phyloP scores from a whole-genome alignment of 2,888 invertebrate species.

The Omphaloscelis lunosa region DNA sequence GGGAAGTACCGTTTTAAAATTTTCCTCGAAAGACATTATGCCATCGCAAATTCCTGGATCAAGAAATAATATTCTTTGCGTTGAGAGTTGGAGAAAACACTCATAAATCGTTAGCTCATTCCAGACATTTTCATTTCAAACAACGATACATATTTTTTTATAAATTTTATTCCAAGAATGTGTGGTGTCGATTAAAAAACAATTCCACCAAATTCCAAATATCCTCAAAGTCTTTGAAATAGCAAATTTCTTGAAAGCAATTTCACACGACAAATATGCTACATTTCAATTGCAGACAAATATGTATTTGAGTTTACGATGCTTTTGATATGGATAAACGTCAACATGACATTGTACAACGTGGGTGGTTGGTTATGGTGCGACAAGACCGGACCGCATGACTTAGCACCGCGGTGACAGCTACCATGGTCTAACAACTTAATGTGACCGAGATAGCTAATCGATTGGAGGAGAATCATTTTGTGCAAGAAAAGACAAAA shows the following conservation, averaged over 20 bases:
- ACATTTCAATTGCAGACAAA: slow-evolving; percentile 58
- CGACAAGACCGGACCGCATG: slow-evolving; percentile 74
- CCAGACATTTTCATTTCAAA: not conserved
- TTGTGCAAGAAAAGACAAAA: slow-evolving; percentile 33
- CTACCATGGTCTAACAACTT: slow-evolving; percentile 73
- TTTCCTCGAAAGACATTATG: slow-evolving; percentile 29
- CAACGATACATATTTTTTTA: not conserved
- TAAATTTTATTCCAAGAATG: slow-evolving; percentile 13
- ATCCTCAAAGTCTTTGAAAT: slow-evolving; percentile 3
- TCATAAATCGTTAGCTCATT: no score
- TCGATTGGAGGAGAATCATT: slow-evolving; percentile 48
- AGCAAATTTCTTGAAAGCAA: slow-evolving; percentile 13
- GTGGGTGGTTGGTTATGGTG: slow-evolving; percentile 78
- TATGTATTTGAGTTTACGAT: slow-evolving; percentile 59
- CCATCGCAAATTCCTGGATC: slow-evolving; percentile 24
- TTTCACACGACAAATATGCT: slow-evolving; percentile 44
- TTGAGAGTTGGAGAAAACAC: no score
- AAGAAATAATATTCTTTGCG: no score
- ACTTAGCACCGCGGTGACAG: slow-evolving; percentile 75
- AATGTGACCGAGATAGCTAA: slow-evolving; percentile 66
- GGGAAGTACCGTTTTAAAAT: slow-evolving; percentile 19
- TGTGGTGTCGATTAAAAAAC: not conserved
- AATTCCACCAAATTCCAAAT: slow-evolving; percentile 9
- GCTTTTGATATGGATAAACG: slow-evolving; percentile 66
- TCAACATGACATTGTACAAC: slow-evolving; percentile 67